Conservation (phyloP, 2,888 invertebrate genomes). For the Orthosia incerta region DNA sequence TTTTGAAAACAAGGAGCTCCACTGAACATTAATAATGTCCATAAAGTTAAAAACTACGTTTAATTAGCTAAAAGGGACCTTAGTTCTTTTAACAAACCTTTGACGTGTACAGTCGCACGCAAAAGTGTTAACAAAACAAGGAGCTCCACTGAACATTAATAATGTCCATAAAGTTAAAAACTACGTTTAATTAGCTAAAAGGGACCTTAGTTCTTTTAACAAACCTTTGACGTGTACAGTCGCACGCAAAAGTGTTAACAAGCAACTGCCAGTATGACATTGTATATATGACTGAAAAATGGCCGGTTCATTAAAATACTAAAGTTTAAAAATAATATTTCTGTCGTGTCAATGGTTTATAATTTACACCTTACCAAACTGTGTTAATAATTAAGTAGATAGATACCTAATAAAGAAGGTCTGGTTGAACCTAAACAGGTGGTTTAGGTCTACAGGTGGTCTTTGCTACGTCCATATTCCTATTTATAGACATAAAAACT, state of each 20-base stretch:
- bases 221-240: slow-evolving; percentile 36
- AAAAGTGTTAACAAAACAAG: slow-evolving; percentile 58
- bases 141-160: slow-evolving; percentile 51
- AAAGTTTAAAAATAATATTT: neutral
- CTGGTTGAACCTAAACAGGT: slow-evolving; percentile 17
- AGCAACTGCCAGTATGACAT: neutral
- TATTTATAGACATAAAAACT: slow-evolving; percentile 21
- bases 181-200: slow-evolving; percentile 46
- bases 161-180: slow-evolving; percentile 47
- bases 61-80: slow-evolving; percentile 44
- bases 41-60: slow-evolving; percentile 48
- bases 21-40: slow-evolving; percentile 51
- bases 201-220: slow-evolving; percentile 45
- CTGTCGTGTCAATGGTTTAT: neutral
- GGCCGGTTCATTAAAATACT: neutral
- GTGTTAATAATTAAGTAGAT: neutral
- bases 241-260: slow-evolving; percentile 38
- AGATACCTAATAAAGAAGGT: neutral
- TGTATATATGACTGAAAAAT: neutral
- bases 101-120: slow-evolving; percentile 29
- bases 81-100: slow-evolving; percentile 46
- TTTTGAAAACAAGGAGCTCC: slow-evolving; percentile 52
- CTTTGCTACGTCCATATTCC: neutral
- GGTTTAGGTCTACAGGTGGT: slow-evolving; percentile 18
- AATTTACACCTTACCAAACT: slow-evolving; percentile 1